Conservation (phyloP, 1,140 invertebrate genomes). For the Caerostris darwini region DNA sequence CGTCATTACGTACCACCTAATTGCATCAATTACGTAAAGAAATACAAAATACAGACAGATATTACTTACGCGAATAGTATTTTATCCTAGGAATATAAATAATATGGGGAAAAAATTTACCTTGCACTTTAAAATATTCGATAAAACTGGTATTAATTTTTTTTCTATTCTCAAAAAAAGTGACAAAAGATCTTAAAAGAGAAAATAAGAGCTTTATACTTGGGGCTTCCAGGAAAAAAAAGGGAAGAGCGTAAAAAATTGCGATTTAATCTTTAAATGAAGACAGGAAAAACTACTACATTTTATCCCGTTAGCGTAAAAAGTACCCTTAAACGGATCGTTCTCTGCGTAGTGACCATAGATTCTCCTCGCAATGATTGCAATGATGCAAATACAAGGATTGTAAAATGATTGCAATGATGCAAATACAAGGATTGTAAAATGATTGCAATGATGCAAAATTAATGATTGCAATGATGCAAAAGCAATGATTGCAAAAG, state of each 20-base stretch:
- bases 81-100: background rate
- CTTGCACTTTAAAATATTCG: background rate
- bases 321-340: no score
- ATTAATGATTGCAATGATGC: no score
- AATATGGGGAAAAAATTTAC: background rate
- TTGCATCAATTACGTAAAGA: no score
- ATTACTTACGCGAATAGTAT: background rate
- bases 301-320: background rate
- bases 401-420: no score
- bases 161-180: background rate
- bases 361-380: no score
- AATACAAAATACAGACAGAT: background rate
- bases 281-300: background rate
- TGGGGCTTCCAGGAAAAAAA: background rate
- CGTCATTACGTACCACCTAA: no score
- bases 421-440: no score
- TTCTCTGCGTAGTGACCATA: no score
- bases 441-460: no score
- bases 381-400: no score
- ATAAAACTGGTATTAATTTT: background rate
- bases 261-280: conserved; percentile 31
- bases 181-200: background rate
- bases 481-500: no score
- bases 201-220: conserved; percentile 23
- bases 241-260: background rate